Evolutionary conservation across 2,797 vertebrate genomes (phyloP), one percentile per base, ranked within the genome.

Genomic region (Natrix natrix): DNA sequence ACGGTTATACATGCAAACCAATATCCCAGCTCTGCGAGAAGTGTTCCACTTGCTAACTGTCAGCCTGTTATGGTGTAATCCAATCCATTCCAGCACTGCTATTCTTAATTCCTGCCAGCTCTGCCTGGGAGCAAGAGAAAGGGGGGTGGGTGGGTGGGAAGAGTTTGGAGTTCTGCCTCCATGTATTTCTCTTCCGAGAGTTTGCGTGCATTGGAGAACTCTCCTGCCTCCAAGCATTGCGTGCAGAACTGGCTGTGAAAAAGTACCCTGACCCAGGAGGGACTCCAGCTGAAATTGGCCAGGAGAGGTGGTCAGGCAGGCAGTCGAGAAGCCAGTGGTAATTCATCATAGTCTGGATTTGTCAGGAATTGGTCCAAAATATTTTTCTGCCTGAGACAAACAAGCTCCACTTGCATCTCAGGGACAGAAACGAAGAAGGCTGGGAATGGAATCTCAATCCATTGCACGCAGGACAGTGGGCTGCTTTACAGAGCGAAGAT

Each of bases 41-140:
- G 54, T 63, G 91, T 93, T 88, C 92, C n/a, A 22, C 88, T 93
- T 92, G 90, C 57, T n/a, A 56, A 87, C 69, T 22, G 7, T 96
- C 94, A 94, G 63, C 91, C 89, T 78, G 83, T 86, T 93, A 95
- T 94, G 96, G 55, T 91, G 96, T 96, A 97, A 96, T 93, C 87
- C 95, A 93, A 97, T 97, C 96, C 93, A 93, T 97, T 96, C 96
- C 96, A 91, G 96, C 97, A 96, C 87, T 91, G 97, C 97, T 97
- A 96, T 94, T 89, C 93, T 94, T 98, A 98, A 98, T 98, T 97
- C 98, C 97, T 98, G 96, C 97, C 98, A 98, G 98, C 96, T 97
- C 98, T 97, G 88, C 56, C 90, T 4, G 87, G 37, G 66, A 90
- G 91, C 8, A 37, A 86, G 20, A 55, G 28, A 61, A 52, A 54